Evolutionary conservation across 1,140 invertebrate genomes (phyloP).

Genomic region (Dinothrombium tinctorium): DNA sequence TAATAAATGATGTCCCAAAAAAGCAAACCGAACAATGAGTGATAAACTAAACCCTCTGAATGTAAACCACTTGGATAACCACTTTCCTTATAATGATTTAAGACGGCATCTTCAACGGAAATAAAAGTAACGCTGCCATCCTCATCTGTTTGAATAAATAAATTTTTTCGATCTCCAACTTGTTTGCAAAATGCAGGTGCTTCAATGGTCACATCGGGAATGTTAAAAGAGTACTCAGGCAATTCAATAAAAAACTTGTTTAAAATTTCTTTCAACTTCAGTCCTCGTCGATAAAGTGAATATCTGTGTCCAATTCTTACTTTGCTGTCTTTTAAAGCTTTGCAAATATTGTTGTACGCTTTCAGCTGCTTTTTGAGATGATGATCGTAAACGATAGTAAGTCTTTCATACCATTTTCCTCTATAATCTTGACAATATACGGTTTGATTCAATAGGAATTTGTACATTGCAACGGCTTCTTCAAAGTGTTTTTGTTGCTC

Average conservation of each 20-base stretch:
- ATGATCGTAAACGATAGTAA: conserved; percentile 27
- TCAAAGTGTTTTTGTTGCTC: conserved; percentile 24
- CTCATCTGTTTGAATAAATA: conserved; percentile 17
- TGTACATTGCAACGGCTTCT: conserved; percentile 24
- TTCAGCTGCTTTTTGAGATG: conserved; percentile 26
- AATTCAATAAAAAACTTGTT: conserved; percentile 6
- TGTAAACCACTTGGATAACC: conserved; percentile 28
- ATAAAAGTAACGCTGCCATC: conserved; percentile 2
- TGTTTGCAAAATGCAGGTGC: conserved; percentile 1
- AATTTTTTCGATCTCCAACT: conserved; percentile 17
- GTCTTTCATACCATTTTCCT: conserved; percentile 29
- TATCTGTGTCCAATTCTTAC: conserved; percentile 22
- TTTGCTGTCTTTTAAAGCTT: conserved; percentile 21
- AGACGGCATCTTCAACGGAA: not conserved
- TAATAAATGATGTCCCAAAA: conserved; percentile 53
- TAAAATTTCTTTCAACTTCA: conserved; percentile 9
- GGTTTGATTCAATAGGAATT: conserved; percentile 23
- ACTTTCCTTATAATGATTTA: not conserved
- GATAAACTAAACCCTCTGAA: conserved; percentile 39
- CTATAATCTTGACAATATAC: conserved; percentile 20
- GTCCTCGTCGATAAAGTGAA: conserved; percentile 22
- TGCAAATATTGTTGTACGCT: conserved; percentile 20
- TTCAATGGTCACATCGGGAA: conserved; percentile 2
- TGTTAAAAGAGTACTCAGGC: conserved; percentile 15
- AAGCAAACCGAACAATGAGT: conserved; percentile 35